Evolutionary conservation across 2,888 invertebrate species (phyloP).

Genomic region (Ypsolopha sequella): DNA sequence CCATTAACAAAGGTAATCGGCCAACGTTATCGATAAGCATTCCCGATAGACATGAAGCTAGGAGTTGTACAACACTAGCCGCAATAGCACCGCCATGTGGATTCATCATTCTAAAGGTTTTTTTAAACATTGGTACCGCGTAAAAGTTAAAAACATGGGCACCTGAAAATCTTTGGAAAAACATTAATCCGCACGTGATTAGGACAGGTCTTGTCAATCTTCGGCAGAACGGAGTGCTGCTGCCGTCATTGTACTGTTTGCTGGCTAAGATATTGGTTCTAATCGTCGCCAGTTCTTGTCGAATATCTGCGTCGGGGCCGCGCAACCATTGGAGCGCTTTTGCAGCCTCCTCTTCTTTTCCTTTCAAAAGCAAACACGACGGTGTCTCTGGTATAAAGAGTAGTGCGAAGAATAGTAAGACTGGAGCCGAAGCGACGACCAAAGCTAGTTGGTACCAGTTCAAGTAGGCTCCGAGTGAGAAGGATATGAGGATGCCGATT

Average conservation of each 20-base stretch:
- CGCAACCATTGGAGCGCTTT: conserved; percentile 84
- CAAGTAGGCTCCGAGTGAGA: conserved; percentile 83
- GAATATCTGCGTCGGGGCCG: conserved; percentile 81
- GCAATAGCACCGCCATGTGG: conserved; percentile 87
- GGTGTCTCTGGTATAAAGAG: conserved; percentile 91
- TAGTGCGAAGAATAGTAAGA: conserved; percentile 79
- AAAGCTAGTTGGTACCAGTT: conserved; percentile 88
- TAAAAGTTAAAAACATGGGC: conserved; percentile 88
- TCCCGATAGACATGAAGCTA: conserved; percentile 85
- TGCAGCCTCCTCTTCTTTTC: conserved; percentile 80
- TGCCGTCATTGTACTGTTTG: conserved; percentile 42
- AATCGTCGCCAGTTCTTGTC: conserved; percentile 78
- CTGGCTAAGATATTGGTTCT: conserved; percentile 76
- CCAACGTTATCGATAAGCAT: conserved; percentile 89
- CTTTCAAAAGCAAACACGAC: conserved; percentile 81
- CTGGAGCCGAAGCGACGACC: conserved; percentile 81
- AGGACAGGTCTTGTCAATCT: conserved; percentile 76
- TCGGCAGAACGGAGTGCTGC: conserved; percentile 47
- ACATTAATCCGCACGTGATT: conserved; percentile 88
- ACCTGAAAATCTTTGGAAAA: conserved; percentile 88
- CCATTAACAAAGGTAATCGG: conserved; percentile 83
- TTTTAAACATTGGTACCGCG: conserved; percentile 87
- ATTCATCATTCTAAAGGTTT: conserved; percentile 83
- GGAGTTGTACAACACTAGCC: conserved; percentile 84
- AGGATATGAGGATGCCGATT: conserved; percentile 85